phyloP scores from a whole-genome alignment of 2,797 vertebrate species.

The Acanthopagrus latus region DNA sequence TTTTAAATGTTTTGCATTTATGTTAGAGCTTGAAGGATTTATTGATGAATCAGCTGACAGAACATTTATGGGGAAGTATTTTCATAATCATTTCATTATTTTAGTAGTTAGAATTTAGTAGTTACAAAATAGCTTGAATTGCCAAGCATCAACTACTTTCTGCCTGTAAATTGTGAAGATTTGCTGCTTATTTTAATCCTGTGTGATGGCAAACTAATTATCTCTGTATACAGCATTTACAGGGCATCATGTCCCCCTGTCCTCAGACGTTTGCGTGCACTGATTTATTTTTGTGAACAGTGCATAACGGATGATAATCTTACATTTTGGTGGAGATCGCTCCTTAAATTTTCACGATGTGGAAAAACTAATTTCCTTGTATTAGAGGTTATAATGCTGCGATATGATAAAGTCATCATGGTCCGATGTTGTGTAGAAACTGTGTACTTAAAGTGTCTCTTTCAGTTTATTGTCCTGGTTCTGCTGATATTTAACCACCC shows the following conservation, averaged over 20 bases:
- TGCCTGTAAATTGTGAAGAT: too few species aligned
- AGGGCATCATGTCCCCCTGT: neutral
- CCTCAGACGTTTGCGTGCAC: neutral
- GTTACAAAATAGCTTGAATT: too few species aligned
- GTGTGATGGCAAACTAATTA: too few species aligned
- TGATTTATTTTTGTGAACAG: neutral
- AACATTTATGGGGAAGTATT: too few species aligned
- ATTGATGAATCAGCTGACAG: neutral
- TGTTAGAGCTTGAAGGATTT: neutral
- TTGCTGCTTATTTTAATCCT: too few species aligned
- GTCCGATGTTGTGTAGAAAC: neutral
- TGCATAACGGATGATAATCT: neutral
- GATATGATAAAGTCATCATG: neutral
- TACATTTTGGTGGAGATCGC: neutral
- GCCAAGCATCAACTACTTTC: too few species aligned
- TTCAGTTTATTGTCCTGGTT: neutral
- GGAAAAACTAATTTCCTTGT: neutral
- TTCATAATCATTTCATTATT: too few species aligned
- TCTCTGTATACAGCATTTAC: neutral
- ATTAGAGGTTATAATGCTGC: neutral
- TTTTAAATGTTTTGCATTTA: neutral
- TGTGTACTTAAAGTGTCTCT: neutral
- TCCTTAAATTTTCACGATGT: constrained; percentile 1
- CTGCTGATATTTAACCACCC: neutral
- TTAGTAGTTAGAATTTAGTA: too few species aligned